A percentile compares a stretch with the other conserved stretches of the same genome.
Evolutionary conservation across 2,888 invertebrate genomes (phyloP).

Genomic region (Trichopoda pennipes): DNA sequence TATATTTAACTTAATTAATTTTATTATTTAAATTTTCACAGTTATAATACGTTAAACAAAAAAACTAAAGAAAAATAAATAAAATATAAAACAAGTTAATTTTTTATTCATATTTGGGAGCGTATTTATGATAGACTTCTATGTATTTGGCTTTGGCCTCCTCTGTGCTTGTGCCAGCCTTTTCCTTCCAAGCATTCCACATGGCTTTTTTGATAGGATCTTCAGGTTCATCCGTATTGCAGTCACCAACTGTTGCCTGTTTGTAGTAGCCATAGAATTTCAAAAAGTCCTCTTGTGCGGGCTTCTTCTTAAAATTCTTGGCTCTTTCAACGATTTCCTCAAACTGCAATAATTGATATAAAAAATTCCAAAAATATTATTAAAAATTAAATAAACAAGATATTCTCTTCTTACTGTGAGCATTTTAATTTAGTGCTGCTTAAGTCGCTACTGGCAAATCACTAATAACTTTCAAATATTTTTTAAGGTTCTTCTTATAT

Average conservation of each 20-base stretch:
- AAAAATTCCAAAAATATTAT: neutral
- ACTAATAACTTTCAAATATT: conserved; percentile 45
- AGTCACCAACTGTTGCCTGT: conserved; percentile 90
- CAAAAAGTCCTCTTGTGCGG: conserved; percentile 89
- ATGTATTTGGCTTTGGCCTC: conserved; percentile 92
- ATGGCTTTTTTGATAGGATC: conserved; percentile 95
- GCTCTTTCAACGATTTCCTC: conserved; percentile 87
- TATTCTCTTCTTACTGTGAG: conserved; percentile 74
- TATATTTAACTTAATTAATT: too few species aligned
- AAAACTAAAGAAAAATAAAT: too few species aligned
- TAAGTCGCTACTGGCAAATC: conserved; percentile 32
- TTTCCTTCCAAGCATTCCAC: conserved; percentile 94
- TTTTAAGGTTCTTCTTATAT: conserved; percentile 58
- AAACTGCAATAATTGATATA: conserved; percentile 83
- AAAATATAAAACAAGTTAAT: too few species aligned
- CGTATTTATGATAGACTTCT: conserved; percentile 84
- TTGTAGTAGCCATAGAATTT: conserved; percentile 92
- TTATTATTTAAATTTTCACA: too few species aligned
- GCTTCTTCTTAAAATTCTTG: conserved; percentile 87
- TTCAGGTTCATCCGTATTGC: conserved; percentile 91
- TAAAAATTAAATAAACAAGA: neutral
- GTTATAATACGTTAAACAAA: too few species aligned
- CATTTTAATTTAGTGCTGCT: conserved; percentile 71
- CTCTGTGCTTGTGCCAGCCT: conserved; percentile 89
- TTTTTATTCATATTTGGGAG: conserved; percentile 81